Evolutionary conservation across 2,797 vertebrate species (phyloP), one percentile per base, ranked within the genome.

Genomic region (Sylvilagus floridanus): DNA sequence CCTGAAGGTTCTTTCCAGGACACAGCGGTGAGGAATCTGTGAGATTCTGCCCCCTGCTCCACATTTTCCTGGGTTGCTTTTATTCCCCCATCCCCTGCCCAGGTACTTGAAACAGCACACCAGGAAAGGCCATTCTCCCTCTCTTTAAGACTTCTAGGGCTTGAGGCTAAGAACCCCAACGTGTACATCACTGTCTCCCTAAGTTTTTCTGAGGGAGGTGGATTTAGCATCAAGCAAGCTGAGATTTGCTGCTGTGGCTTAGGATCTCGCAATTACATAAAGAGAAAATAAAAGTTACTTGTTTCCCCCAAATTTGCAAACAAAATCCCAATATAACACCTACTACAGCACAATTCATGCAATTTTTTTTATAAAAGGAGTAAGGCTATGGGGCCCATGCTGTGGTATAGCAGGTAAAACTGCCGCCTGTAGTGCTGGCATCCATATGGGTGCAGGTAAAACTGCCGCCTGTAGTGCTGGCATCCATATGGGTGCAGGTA

Each of bases 21-120:
- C 2, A 0, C 3, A 66, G n/a, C 2, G 4, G 13, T 35, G 32
- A 24, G 28, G 22, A 14, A 28, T 19, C 0, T 28, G 5, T 28
- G 35, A 84, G 93, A 79, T 35, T n/a, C 84, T 93, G 84, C 37
- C 96, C 90, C 11, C 94, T 90, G 62, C 92, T 96, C 93, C 90
- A 69, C 11, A 68, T 75, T 85, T 65, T 47, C 1, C 42, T 84
- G 42, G 83, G 77, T 35, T 63, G n/a, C 79, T 76, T 69, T 71
- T 37, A 71, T 79, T 47, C 42, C 12, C 8, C 2, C 16, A 37
- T 50, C 9, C 16, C 42, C 42, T 47, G 42, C 42, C 42, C 42
- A 47, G 8, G 9, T 2, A 10, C 50, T 47, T 8, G 26, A 30
- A 1, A 5, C 17, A 1, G 11, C 30, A 32, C 37, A 32, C 37